Conservation (phyloP, 2,113 vertebrate genomes). For the Phrynosoma blainvillii region DNA sequence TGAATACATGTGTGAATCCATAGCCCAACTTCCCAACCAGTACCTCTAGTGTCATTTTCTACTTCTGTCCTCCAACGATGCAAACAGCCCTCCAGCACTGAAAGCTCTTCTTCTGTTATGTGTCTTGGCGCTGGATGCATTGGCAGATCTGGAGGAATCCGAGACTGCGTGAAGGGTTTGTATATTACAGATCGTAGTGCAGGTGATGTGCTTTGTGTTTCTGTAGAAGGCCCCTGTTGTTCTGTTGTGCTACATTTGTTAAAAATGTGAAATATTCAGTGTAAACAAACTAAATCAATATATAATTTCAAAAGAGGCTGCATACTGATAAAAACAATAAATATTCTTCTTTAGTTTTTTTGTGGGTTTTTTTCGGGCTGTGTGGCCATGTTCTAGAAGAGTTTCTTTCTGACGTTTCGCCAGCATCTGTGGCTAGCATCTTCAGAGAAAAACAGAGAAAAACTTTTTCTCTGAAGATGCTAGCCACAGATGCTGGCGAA, state of each 20-base stretch:
- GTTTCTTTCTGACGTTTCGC: too few species aligned
- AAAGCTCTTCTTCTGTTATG: slow-evolving; percentile 94
- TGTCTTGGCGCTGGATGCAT: slow-evolving; percentile 96
- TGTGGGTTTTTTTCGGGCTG: too few species aligned
- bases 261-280: slow-evolving; percentile 49
- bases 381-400: too few species aligned
- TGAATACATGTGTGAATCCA: not conserved
- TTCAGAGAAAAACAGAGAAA: too few species aligned
- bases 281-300: not conserved
- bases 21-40: not conserved
- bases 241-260: slow-evolving; percentile 81
- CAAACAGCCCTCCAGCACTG: slow-evolving; percentile 92
- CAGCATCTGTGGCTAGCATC: too few species aligned
- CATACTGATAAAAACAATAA: slow-evolving; percentile 1
- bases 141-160: slow-evolving; percentile 91
- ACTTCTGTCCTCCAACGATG: slow-evolving; percentile 99
- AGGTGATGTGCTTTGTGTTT: slow-evolving; percentile 79
- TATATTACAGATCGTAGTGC: slow-evolving; percentile 87
- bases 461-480: too few species aligned
- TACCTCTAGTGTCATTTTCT: slow-evolving; percentile 95
- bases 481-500: too few species aligned
- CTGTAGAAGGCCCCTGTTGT: slow-evolving; percentile 82
- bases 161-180: slow-evolving; percentile 97
- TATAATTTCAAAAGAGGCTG: not conserved
- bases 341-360: too few species aligned